A percentile compares a stretch with the other conserved stretches of the same genome.
These are phyloP conservation scores for Cephalopterus ornatus DNA, from an alignment of 2,113 vertebrate genomes.

Conservation along the genomic window DNA sequence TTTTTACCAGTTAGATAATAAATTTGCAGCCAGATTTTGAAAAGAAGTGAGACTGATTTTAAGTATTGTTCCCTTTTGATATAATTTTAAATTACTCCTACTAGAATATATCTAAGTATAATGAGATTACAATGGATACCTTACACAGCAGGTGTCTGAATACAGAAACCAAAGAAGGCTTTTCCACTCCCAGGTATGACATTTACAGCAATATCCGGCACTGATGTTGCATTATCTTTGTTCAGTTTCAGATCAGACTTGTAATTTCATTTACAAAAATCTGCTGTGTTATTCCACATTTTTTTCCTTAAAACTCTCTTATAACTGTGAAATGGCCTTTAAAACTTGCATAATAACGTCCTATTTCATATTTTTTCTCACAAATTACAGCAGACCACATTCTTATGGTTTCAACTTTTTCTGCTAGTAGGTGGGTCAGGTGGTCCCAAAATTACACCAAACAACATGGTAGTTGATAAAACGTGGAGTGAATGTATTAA, in stretches of 20 bases:
- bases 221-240: neutral
- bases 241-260: neutral
- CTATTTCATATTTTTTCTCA: neutral
- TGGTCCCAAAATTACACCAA: neutral
- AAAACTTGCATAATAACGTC: neutral
- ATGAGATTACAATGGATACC: neutral
- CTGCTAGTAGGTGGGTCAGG: neutral
- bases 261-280: neutral
- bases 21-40: neutral
- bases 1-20: neutral
- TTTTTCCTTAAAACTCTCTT: neutral
- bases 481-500: neutral
- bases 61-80: neutral
- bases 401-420: neutral
- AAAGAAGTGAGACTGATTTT: neutral
- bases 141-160: neutral
- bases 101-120: neutral
- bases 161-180: neutral
- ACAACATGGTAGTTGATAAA: neutral
- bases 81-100: neutral
- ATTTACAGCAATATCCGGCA: neutral
- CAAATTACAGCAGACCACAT: neutral
- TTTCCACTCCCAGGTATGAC: neutral
- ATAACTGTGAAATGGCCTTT: neutral
- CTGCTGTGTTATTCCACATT: neutral